Conservation (phyloP, 2,888 invertebrate species). For the Eilema depressum region DNA sequence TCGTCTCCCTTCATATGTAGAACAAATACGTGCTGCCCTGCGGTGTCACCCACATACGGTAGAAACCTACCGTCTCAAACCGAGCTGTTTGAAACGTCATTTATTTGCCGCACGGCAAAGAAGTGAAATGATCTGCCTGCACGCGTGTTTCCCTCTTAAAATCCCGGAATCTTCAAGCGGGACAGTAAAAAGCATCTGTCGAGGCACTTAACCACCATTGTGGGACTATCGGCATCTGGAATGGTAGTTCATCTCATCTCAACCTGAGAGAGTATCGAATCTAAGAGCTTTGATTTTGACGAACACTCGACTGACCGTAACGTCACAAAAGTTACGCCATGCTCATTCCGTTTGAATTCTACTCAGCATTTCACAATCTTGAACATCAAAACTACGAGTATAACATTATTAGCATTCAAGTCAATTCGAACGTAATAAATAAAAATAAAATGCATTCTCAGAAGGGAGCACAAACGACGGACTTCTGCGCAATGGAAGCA, state of each 20-base stretch:
- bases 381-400: conserved; percentile 23
- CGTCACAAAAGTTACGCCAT: background rate
- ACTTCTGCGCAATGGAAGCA: conserved; percentile 38
- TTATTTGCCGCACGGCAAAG: no score
- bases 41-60: no score
- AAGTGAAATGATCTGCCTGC: no score
- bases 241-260: background rate
- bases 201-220: no score
- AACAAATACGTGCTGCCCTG: no score
- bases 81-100: no score
- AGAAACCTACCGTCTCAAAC: no score
- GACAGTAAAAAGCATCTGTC: no score
- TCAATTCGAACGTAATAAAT: conserved; percentile 32
- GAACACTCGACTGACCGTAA: background rate
- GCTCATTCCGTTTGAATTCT: background rate
- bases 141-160: no score
- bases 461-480: conserved; percentile 35
- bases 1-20: no score
- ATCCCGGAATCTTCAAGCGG: no score
- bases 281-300: background rate
- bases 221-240: no score
- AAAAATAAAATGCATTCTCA: conserved; percentile 34
- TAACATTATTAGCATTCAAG: conserved; percentile 23
- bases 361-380: conserved; percentile 29
- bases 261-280: background rate